These are phyloP conservation scores for Teleogryllus oceanicus DNA, from an alignment of 2,888 invertebrate genomes.

Conservation along the genomic window DNA sequence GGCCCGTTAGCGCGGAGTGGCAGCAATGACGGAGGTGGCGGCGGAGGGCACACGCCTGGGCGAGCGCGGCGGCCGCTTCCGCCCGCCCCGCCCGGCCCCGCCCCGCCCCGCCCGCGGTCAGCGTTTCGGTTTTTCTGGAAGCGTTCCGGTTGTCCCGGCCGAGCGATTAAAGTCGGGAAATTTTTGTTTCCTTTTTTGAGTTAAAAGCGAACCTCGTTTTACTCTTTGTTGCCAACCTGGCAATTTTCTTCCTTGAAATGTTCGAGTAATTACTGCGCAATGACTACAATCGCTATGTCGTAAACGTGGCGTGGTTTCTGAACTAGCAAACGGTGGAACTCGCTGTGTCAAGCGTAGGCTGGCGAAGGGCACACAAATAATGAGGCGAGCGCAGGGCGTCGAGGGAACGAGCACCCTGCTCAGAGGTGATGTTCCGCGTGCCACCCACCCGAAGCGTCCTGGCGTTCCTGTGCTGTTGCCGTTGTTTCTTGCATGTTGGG, in stretches of 20 bases:
- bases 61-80: background rate
- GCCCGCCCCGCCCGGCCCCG: background rate
- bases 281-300: background rate
- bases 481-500: too few species aligned
- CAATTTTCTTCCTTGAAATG: background rate
- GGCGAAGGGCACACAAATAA: too few species aligned
- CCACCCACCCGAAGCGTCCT: too few species aligned
- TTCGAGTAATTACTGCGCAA: background rate
- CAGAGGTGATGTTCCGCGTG: too few species aligned
- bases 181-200: constrained; percentile 7
- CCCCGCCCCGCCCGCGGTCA: background rate
- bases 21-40: background rate
- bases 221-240: background rate
- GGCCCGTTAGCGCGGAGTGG: background rate
- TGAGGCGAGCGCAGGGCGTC: too few species aligned
- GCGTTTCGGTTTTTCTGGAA: background rate
- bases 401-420: too few species aligned
- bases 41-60: background rate
- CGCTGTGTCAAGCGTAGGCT: too few species aligned
- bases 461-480: too few species aligned
- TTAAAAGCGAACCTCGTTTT: background rate
- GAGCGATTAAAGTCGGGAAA: background rate
- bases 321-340: too few species aligned
- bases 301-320: background rate
- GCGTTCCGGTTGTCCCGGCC: background rate